Percentiles rank a stretch among this genome's conserved stretches.
Conservation (phyloP, 23 tunicate genomes). For the Pegea sp. region DNA sequence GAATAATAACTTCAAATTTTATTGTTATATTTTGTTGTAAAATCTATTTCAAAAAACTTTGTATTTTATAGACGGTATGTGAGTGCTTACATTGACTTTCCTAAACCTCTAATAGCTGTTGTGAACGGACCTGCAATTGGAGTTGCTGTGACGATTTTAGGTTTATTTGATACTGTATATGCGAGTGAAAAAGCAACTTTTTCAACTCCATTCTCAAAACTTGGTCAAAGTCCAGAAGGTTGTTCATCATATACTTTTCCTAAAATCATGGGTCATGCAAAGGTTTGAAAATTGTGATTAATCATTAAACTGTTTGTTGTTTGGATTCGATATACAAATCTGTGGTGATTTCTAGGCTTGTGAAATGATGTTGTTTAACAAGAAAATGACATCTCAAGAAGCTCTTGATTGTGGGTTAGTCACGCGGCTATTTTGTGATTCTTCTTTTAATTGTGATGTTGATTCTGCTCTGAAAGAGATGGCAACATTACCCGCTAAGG, state of each 20-base stretch:
- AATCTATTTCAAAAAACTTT: background rate
- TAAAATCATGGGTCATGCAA: slow-evolving; percentile 82
- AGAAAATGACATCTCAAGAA: slow-evolving; percentile 38
- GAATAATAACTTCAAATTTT: too few species aligned
- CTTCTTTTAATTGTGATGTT: slow-evolving; percentile 26
- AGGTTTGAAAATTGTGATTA: slow-evolving; percentile 8
- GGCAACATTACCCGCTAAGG: slow-evolving; percentile 60
- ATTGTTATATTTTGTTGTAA: background rate
- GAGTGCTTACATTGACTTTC: slow-evolving; percentile 77
- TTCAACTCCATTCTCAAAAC: slow-evolving; percentile 58
- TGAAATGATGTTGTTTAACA: slow-evolving; percentile 74
- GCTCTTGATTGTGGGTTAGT: slow-evolving; percentile 41
- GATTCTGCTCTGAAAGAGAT: slow-evolving; percentile 12
- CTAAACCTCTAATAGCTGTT: slow-evolving; percentile 81
- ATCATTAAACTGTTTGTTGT: background rate
- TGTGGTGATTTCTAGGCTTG: slow-evolving; percentile 28
- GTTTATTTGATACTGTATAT: slow-evolving; percentile 76
- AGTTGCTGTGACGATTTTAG: slow-evolving; percentile 67
- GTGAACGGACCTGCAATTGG: slow-evolving; percentile 99
- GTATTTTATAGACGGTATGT: slow-evolving; percentile 30
- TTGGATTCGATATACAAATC: background rate
- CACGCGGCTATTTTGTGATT: slow-evolving; percentile 28
- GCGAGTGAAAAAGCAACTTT: slow-evolving; percentile 75
- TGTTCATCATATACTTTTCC: slow-evolving; percentile 92
- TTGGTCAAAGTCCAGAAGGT: slow-evolving; percentile 95